phyloP scores from a whole-genome alignment of 2,888 invertebrate genomes.

The Lysandra bellargus region DNA sequence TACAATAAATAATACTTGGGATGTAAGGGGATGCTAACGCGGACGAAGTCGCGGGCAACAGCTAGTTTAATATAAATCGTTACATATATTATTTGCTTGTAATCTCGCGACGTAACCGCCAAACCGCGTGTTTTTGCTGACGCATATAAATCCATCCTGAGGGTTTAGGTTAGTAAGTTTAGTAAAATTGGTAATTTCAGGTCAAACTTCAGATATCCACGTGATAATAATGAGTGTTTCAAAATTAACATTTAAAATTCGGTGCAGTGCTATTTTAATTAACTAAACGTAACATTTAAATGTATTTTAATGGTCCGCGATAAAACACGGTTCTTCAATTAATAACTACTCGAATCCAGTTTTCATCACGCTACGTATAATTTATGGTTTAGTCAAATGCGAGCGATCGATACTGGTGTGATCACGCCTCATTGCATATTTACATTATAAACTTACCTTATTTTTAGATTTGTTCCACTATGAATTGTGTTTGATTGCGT shows the following conservation, averaged over 20 bases:
- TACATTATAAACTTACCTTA: neutral
- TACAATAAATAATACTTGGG: no score
- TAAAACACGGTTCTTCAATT: constrained; percentile 13
- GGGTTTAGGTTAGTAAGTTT: no score
- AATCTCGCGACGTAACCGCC: no score
- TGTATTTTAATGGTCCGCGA: neutral
- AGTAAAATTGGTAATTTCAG: no score
- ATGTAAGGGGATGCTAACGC: no score
- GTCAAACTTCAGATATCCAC: no score
- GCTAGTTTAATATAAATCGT: no score
- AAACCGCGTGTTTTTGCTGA: no score
- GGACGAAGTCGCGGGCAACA: no score
- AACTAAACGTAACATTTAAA: neutral
- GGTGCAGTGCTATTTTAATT: neutral
- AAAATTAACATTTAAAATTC: neutral
- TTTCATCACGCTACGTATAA: constrained; percentile 14
- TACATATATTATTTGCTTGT: no score
- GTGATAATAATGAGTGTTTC: no score
- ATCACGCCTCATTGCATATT: constrained; percentile 9
- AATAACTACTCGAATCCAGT: constrained; percentile 13
- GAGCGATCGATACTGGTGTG: constrained; percentile 10
- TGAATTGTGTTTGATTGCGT: neutral
- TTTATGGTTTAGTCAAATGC: neutral
- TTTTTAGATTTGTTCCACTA: neutral
- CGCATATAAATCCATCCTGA: no score